These are phyloP conservation scores for Protobothrops flavoviridis DNA, from an alignment of 2,113 vertebrate genomes.

Conservation along the genomic window DNA sequence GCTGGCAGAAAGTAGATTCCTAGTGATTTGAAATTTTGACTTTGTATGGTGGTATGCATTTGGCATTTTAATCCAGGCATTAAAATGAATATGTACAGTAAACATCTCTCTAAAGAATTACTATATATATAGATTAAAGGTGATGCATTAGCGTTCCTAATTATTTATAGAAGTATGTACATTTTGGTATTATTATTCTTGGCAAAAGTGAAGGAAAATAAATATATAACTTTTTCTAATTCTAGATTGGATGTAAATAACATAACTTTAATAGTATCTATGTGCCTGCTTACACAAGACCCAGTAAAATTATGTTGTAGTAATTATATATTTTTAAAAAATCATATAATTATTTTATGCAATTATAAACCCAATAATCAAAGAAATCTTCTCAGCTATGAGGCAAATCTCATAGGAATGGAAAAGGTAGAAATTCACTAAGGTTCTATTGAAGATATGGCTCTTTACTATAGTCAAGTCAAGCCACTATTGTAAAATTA, in stretches of 20 bases:
- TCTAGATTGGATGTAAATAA: background rate
- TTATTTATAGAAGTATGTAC: background rate
- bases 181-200: background rate
- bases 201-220: background rate
- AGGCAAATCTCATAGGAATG: background rate
- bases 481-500: background rate
- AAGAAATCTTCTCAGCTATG: background rate
- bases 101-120: background rate
- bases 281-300: background rate
- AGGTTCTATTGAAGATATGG: background rate
- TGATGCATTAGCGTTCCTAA: background rate
- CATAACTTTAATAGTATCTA: background rate
- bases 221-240: background rate
- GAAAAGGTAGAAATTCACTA: conserved; percentile 31
- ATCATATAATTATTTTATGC: background rate
- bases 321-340: background rate
- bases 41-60: background rate
- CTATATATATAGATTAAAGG: background rate
- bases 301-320: background rate
- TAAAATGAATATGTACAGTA: background rate
- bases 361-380: background rate
- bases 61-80: background rate
- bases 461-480: background rate
- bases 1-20: background rate
- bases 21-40: background rate